Evolutionary conservation across 2,888 invertebrate genomes (phyloP).

Genomic region (Euproctis similis): DNA sequence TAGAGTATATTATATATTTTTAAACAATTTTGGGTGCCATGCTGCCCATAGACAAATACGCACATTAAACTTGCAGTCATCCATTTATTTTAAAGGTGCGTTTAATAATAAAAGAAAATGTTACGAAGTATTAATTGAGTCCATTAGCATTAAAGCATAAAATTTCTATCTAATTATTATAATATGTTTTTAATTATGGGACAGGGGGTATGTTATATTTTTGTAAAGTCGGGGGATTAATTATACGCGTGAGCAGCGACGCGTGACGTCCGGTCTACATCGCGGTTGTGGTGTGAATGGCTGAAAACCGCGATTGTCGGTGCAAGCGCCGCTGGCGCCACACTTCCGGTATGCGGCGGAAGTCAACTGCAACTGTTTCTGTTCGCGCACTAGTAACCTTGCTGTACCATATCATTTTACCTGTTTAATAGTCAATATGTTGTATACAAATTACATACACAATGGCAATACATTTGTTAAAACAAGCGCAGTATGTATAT

Average conservation of each 20-base stretch:
- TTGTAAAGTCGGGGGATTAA: constrained; percentile 26
- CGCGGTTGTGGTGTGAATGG: constrained; percentile 42
- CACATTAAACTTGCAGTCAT: too few relatives aligned
- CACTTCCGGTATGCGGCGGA: constrained; percentile 56
- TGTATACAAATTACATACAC: too few relatives aligned
- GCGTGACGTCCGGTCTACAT: constrained; percentile 48
- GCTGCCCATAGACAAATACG: too few relatives aligned
- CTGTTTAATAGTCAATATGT: constrained; percentile 32
- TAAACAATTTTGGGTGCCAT: too few relatives aligned
- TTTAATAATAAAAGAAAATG: too few relatives aligned
- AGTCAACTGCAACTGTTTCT: constrained; percentile 61
- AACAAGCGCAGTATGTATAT: too few relatives aligned
- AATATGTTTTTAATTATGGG: too few relatives aligned
- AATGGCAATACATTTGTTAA: neutral
- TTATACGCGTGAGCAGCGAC: constrained; percentile 32
- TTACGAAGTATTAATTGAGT: too few relatives aligned
- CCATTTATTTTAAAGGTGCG: too few relatives aligned
- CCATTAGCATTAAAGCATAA: too few relatives aligned
- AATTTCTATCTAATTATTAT: too few relatives aligned
- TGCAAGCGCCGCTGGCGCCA: constrained; percentile 59
- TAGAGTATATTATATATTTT: too few relatives aligned
- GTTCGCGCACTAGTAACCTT: constrained; percentile 54
- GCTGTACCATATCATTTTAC: constrained; percentile 47
- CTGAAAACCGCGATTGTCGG: constrained; percentile 41
- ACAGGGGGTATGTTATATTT: constrained; percentile 10